Conservation (phyloP, 1,140 invertebrate species). For the Ephestia elutella region DNA sequence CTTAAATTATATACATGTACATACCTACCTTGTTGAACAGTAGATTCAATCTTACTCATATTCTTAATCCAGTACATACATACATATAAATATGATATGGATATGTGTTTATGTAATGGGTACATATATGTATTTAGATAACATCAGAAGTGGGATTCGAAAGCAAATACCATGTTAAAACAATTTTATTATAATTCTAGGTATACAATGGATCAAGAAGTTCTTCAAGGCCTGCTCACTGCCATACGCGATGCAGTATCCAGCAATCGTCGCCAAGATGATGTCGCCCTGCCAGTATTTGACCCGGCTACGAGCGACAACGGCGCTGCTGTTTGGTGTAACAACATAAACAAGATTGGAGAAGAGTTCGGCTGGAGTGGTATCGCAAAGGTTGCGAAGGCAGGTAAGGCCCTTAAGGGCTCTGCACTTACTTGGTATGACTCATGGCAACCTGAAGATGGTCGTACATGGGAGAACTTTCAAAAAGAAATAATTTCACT, state of each 20-base stretch:
- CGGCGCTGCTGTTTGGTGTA: constrained; percentile 10
- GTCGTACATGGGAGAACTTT: no score
- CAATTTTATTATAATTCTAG: background rate
- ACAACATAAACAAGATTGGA: constrained; percentile 1
- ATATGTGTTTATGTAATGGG: no score
- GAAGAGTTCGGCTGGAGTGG: constrained; percentile 12
- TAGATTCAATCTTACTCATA: no score
- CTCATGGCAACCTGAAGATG: constrained; percentile 14
- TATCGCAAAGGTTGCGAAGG: constrained; percentile 10
- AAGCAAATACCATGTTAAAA: background rate
- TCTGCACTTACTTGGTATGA: constrained; percentile 14
- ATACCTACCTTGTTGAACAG: no score
- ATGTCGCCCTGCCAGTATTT: constrained; percentile 11
- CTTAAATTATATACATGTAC: no score
- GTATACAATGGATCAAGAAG: constrained; percentile 6
- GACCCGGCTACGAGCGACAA: constrained; percentile 9
- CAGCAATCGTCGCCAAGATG: constrained; percentile 6
- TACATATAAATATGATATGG: no score
- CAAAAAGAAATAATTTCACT: no score
- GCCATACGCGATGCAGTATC: constrained; percentile 12
- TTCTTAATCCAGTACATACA: no score
- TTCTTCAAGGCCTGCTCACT: background rate
- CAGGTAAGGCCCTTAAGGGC: constrained; percentile 5
- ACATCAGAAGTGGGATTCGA: no score
- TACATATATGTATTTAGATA: no score